Evolutionary conservation across 2,888 invertebrate genomes (phyloP).

Genomic region (Eupithecia tripunctaria): DNA sequence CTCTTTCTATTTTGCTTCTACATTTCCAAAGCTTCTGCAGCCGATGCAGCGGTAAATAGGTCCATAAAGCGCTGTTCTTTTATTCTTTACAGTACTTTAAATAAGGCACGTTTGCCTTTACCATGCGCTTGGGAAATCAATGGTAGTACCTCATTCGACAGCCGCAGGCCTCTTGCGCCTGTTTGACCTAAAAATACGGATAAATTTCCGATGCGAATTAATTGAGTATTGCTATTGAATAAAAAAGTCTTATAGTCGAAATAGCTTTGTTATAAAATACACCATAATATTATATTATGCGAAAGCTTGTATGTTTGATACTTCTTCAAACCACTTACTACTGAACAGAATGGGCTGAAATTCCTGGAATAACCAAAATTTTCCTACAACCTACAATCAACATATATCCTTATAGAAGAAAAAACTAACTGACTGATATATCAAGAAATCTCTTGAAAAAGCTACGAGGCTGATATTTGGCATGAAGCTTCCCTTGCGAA

Average conservation of each 20-base stretch:
- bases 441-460: too few relatives aligned
- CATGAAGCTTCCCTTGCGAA: too few relatives aligned
- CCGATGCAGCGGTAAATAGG: neutral
- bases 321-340: too few relatives aligned
- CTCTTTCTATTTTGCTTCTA: slow-evolving; percentile 4
- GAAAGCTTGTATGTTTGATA: too few relatives aligned
- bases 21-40: neutral
- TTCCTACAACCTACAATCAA: too few relatives aligned
- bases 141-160: slow-evolving; percentile 54
- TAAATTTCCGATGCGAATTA: slow-evolving; percentile 3
- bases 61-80: slow-evolving; percentile 6
- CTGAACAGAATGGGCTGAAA: too few relatives aligned
- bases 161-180: slow-evolving; percentile 31
- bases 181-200: slow-evolving; percentile 8
- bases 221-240: neutral
- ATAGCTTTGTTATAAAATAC: neutral
- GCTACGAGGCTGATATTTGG: too few relatives aligned
- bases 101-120: slow-evolving; percentile 69
- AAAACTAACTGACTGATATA: too few relatives aligned
- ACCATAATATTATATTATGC: too few relatives aligned
- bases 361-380: too few relatives aligned
- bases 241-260: neutral
- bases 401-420: too few relatives aligned
- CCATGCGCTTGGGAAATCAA: slow-evolving; percentile 78
- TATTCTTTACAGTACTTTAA: slow-evolving; percentile 57